Base-by-base conservation (phyloP, 92 coral and sea anemone species). In the Isaurus tuberculatus region DNA sequence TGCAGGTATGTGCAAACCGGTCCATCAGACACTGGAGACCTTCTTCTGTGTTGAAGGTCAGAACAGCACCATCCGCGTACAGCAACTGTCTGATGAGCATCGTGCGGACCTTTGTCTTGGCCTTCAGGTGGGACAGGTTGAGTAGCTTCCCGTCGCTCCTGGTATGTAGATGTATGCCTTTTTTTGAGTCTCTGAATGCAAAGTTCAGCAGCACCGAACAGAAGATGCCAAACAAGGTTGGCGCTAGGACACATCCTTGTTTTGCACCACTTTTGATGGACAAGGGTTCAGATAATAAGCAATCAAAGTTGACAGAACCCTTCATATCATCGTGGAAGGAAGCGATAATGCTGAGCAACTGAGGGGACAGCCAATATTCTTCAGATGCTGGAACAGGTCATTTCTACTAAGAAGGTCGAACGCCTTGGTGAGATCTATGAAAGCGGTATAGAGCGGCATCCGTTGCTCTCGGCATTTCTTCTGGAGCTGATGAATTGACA, bases 241-340 rank as follows among this genome's bases (percentile, higher is more conserved):
- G 46, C 11, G 69, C 86, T 28, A 83, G 83, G 67, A 83, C 83
- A 64, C 84, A 83, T 20, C 86, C 82, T 33, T 83, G 82, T 43
- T 83, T 83, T 33, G 71, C 69, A 16, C 86, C 86, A 43, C 86
- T 68, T 36, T 27, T 28, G 83, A 83, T 48, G 43, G 25, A 4
- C 2, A 83, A 44, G 40, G 46, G 46, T 26, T 71, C 82, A 16
- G 86, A 71, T 10, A 66, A 11, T 17, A 19, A 14, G 32, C 43
- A 70, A 60, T 83, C 33, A 60, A 34, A 83, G 31, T 65, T 43
- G 86, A 83, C 71, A 28, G 83, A 71, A 9, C 86, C 80, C 67
- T 68, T 26, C 82, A 68, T 83, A 31, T 83, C 69, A 14, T 49
- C 42, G 49, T 83, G 86, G 67, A 71, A 83, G 65, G 86, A 83